A percentile compares a stretch with the other conserved stretches of the same genome.
phyloP scores from a whole-genome alignment of 53 echinoderm and acorn worm genomes.

The Mesocentrotus franciscanus region DNA sequence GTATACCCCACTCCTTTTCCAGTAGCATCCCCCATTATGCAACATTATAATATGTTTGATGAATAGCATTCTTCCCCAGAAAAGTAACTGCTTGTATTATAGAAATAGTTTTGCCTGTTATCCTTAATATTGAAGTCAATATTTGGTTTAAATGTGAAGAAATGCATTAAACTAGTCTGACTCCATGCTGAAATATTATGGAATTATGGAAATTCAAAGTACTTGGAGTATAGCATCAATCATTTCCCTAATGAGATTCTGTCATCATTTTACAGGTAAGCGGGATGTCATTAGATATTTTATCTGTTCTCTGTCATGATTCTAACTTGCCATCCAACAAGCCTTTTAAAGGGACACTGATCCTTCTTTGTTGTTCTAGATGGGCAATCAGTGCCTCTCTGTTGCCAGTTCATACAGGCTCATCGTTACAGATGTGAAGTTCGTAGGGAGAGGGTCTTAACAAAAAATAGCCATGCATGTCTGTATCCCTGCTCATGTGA shows the following conservation, averaged over 20 bases:
- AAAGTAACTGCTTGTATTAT: no score
- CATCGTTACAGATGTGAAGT: not conserved
- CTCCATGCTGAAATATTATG: not conserved
- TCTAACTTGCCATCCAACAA: not conserved
- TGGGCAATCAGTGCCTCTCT: not conserved
- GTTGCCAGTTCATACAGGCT: not conserved
- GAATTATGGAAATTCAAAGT: not conserved
- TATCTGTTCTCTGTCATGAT: not conserved
- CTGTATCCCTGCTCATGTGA: slow-evolving; percentile 41
- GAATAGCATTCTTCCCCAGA: no score
- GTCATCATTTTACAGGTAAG: not conserved
- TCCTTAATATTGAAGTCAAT: not conserved
- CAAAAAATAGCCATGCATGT: not conserved
- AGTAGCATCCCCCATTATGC: not conserved
- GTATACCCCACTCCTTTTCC: not conserved
- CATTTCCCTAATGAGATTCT: not conserved
- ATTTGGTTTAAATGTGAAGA: not conserved
- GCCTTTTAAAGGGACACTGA: not conserved
- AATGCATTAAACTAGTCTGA: not conserved
- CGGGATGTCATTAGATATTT: not conserved
- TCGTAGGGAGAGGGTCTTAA: not conserved
- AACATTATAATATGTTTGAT: no score
- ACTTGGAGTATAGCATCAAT: not conserved
- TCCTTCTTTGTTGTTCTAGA: not conserved
- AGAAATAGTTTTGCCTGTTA: no score